phyloP scores from a whole-genome alignment of 2,797 vertebrate species.

The Fundulus diaphanus region DNA sequence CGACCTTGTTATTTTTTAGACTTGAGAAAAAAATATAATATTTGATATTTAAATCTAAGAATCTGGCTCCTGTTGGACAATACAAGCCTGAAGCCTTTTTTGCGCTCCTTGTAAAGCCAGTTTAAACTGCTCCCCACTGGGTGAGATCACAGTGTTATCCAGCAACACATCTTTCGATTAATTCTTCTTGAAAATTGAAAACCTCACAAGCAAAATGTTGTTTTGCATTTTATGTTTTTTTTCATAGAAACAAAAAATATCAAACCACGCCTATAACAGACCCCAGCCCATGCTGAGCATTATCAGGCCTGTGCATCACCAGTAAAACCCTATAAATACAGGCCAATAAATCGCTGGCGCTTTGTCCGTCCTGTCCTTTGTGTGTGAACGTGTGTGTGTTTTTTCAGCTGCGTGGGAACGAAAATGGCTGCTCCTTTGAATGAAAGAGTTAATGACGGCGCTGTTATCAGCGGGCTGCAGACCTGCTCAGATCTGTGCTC shows the following conservation, averaged over 20 bases:
- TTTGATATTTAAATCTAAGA: not conserved
- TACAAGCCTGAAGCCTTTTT: not conserved
- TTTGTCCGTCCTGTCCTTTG: not conserved
- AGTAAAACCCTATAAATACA: slow-evolving; percentile 8
- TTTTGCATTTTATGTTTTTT: not conserved
- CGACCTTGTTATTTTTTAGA: not conserved
- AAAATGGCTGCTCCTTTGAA: slow-evolving; percentile 55
- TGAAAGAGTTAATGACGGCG: slow-evolving; percentile 78
- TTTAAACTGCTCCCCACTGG: not conserved
- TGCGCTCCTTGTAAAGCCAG: not conserved
- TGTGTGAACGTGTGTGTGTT: not conserved
- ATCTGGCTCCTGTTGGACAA: not conserved
- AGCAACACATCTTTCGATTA: not conserved
- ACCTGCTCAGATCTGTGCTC: slow-evolving; percentile 62
- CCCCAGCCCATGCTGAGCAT: slow-evolving; percentile 22
- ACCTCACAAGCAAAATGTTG: not conserved
- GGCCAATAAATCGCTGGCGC: not conserved
- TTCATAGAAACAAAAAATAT: not conserved
- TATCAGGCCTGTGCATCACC: slow-evolving; percentile 42
- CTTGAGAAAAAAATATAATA: not conserved
- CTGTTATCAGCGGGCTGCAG: slow-evolving; percentile 88
- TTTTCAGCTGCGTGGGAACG: slow-evolving; percentile 29
- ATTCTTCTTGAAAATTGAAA: not conserved
- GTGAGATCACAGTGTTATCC: not conserved
- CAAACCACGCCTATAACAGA: not conserved